Percentiles rank a stretch among this genome's conserved stretches.
These are phyloP conservation scores for Imbricaverruca yamaguchii DNA, from an alignment of 2,888 invertebrate species.

Conservation along the genomic window DNA sequence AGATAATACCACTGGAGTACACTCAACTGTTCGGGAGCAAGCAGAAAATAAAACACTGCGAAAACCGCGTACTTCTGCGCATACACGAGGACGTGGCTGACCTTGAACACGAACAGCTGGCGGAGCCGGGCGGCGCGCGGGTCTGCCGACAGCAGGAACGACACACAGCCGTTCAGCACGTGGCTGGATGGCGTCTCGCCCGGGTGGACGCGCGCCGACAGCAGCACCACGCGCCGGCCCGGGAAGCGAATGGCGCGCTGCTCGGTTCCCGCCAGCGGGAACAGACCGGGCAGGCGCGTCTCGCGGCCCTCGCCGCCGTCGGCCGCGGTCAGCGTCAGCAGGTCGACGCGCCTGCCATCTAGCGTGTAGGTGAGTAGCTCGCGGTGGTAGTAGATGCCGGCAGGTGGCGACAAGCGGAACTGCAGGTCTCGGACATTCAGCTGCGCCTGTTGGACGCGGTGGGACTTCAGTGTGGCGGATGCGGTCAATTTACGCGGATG, in stretches of 20 bases:
- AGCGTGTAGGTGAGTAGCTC: constrained; percentile 71
- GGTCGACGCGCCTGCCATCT: constrained; percentile 67
- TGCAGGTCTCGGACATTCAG: constrained; percentile 7
- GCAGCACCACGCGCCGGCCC: constrained; percentile 72
- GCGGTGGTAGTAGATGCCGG: constrained; percentile 65
- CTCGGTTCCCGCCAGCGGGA: constrained; percentile 55
- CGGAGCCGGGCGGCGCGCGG: constrained; percentile 64
- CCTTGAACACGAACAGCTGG: constrained; percentile 71
- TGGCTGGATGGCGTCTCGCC: constrained; percentile 87
- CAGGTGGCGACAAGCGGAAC: background rate
- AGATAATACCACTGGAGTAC: no score
- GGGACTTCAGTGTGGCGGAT: background rate
- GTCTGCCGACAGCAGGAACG: constrained; percentile 67
- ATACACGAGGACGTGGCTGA: no score
- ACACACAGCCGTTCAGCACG: constrained; percentile 80
- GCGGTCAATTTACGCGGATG: no score
- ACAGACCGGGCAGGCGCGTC: constrained; percentile 59
- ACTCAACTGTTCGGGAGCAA: no score
- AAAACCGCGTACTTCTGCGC: no score
- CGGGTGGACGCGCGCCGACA: constrained; percentile 84
- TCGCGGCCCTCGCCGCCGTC: constrained; percentile 65
- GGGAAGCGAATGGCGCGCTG: constrained; percentile 65
- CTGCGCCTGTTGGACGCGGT: background rate
- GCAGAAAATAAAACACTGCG: no score
- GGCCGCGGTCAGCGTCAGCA: constrained; percentile 73